These are phyloP conservation scores for Eugnorisma glareosa DNA, from an alignment of 2,888 invertebrate genomes.

Conservation along the genomic window DNA sequence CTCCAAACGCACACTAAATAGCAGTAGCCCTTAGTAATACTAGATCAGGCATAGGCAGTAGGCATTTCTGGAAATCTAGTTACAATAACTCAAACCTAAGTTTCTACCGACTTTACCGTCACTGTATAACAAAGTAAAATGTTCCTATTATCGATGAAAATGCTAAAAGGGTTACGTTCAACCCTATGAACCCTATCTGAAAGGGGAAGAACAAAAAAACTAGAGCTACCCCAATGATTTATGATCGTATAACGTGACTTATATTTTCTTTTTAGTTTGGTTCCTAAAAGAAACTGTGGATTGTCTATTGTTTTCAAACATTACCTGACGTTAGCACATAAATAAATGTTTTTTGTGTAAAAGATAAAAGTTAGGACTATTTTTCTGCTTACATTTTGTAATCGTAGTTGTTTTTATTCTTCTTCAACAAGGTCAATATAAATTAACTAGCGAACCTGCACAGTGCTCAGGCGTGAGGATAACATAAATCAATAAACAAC, in stretches of 20 bases:
- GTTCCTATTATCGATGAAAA: not conserved
- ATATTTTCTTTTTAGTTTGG: slow-evolving; percentile 60
- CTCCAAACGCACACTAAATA: not conserved
- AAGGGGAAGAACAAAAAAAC: slow-evolving; percentile 53
- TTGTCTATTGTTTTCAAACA: slow-evolving; percentile 42
- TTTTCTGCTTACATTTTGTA: too few species aligned
- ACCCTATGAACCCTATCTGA: slow-evolving; percentile 58
- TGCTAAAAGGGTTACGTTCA: slow-evolving; percentile 35
- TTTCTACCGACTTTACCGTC: not conserved
- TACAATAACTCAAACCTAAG: slow-evolving; percentile 1
- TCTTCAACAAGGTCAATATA: too few species aligned
- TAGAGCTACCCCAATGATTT: slow-evolving; percentile 66
- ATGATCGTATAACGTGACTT: slow-evolving; percentile 69
- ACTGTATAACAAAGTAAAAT: not conserved
- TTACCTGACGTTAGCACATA: not conserved
- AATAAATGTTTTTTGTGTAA: not conserved
- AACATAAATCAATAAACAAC: too few species aligned
- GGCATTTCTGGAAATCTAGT: not conserved
- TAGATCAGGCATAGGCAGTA: not conserved
- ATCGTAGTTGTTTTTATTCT: too few species aligned
- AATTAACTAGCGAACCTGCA: too few species aligned
- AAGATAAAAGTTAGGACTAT: not conserved
- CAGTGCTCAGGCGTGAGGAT: too few species aligned
- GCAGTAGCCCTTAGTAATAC: not conserved
- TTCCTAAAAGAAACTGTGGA: slow-evolving; percentile 39